Evolutionary conservation across 2,797 vertebrate genomes (phyloP).

Genomic region (Acropternis orthonyx): DNA sequence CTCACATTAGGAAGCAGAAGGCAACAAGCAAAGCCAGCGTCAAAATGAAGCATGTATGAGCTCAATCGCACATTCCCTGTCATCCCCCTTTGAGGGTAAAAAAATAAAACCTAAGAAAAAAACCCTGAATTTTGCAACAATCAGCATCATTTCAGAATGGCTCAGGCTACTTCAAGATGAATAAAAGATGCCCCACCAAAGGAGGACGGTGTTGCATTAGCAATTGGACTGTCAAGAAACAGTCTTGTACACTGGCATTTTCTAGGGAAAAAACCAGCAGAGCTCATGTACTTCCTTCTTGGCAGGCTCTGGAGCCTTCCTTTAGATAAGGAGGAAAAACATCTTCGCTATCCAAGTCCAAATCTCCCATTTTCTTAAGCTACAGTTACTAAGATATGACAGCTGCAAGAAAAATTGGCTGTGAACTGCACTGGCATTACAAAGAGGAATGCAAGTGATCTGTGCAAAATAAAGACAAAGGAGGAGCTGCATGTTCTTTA

Average conservation of each 20-base stretch:
- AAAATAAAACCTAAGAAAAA: not conserved
- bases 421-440: constrained; percentile 4
- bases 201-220: constrained; percentile 4
- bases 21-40: not conserved
- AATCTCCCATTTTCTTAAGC: constrained; percentile 28
- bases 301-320: constrained; percentile 41
- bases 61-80: not conserved
- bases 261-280: not conserved
- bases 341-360: constrained; percentile 19
- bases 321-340: constrained; percentile 23
- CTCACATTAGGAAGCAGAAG: not conserved
- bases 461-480: not conserved
- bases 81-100: not conserved
- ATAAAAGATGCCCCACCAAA: not conserved
- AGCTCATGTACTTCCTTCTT: constrained; percentile 43
- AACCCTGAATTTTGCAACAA: not conserved
- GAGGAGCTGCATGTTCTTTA: not conserved
- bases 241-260: constrained; percentile 30
- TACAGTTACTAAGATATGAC: constrained; percentile 18
- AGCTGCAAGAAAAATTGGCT: constrained; percentile 31
- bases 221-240: constrained; percentile 23
- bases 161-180: not conserved
- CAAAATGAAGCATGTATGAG: not conserved
- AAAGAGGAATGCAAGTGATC: not conserved
- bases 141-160: not conserved